Conservation (phyloP, 2,888 invertebrate species). For the Mactromeris polynyma region DNA sequence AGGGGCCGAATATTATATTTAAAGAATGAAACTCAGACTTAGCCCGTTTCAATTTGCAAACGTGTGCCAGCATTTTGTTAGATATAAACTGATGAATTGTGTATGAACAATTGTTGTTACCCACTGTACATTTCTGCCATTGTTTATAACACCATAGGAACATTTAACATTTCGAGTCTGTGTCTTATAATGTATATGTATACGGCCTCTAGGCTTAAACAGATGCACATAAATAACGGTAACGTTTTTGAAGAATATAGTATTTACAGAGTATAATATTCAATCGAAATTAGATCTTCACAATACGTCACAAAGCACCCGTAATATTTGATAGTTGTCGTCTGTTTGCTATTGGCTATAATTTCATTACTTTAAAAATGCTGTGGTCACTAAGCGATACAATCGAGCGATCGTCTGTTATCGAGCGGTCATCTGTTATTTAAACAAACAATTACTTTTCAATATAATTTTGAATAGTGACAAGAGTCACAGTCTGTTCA, state of each 20-base stretch:
- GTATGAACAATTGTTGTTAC: too few relatives aligned
- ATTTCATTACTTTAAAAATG: background rate
- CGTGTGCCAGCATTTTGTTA: too few relatives aligned
- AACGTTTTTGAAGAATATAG: background rate
- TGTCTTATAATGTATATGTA: too few relatives aligned
- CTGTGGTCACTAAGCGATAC: background rate
- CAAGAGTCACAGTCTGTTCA: background rate
- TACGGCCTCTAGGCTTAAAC: constrained; percentile 23
- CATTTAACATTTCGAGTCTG: too few relatives aligned
- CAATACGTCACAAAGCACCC: background rate
- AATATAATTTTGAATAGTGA: constrained; percentile 32
- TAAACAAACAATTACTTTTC: constrained; percentile 28
- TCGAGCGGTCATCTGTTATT: background rate
- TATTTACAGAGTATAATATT: background rate
- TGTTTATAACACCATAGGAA: too few relatives aligned
- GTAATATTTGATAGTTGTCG: background rate
- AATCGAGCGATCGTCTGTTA: too few relatives aligned
- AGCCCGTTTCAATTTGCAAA: too few relatives aligned
- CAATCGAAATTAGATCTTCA: too few relatives aligned
- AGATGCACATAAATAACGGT: background rate
- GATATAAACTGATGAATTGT: too few relatives aligned
- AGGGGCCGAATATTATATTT: too few relatives aligned
- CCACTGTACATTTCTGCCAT: too few relatives aligned
- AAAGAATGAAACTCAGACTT: too few relatives aligned
- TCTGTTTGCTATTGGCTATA: background rate